Percentiles rank a stretch among this genome's conserved stretches.
These are phyloP conservation scores for Pheosia tremula DNA, from an alignment of 2,888 invertebrate species.

Conservation along the genomic window DNA sequence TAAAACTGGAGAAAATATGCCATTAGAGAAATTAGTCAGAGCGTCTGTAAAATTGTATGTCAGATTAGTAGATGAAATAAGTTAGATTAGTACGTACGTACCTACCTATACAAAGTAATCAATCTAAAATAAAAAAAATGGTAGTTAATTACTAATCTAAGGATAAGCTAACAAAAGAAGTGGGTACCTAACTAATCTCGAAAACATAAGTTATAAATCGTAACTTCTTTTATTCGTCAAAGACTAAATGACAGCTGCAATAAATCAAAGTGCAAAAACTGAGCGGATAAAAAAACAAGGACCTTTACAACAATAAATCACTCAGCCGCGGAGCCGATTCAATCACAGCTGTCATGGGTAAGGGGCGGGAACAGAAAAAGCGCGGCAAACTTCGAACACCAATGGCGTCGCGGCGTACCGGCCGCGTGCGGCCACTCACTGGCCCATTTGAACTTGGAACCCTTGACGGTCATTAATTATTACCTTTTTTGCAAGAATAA, in stretches of 20 bases:
- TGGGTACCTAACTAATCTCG: too few species aligned
- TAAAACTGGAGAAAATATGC: constrained; percentile 18
- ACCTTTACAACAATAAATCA: constrained; percentile 75
- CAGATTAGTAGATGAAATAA: too few species aligned
- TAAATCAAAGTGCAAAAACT: constrained; percentile 68
- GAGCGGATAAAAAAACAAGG: constrained; percentile 53
- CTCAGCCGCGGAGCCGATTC: constrained; percentile 69
- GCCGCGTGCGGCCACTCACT: constrained; percentile 64
- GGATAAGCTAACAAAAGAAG: too few species aligned
- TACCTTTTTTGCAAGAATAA: constrained; percentile 48
- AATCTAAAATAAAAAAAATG: too few species aligned
- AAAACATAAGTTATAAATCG: too few species aligned
- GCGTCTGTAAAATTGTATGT: too few species aligned
- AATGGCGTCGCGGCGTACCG: constrained; percentile 65
- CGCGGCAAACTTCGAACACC: constrained; percentile 80
- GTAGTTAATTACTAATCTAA: too few species aligned
- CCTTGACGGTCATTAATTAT: constrained; percentile 67
- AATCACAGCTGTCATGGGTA: constrained; percentile 78
- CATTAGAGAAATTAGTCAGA: not conserved
- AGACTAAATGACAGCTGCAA: constrained; percentile 49
- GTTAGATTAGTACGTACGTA: too few species aligned
- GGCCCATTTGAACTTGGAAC: constrained; percentile 77
- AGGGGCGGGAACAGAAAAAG: constrained; percentile 80
- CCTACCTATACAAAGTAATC: too few species aligned
- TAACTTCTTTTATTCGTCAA: constrained; percentile 20